A percentile compares a stretch with the other conserved stretches of the same genome.
Evolutionary conservation across 2,888 invertebrate genomes (phyloP).

Genomic region (Xylota sylvarum): DNA sequence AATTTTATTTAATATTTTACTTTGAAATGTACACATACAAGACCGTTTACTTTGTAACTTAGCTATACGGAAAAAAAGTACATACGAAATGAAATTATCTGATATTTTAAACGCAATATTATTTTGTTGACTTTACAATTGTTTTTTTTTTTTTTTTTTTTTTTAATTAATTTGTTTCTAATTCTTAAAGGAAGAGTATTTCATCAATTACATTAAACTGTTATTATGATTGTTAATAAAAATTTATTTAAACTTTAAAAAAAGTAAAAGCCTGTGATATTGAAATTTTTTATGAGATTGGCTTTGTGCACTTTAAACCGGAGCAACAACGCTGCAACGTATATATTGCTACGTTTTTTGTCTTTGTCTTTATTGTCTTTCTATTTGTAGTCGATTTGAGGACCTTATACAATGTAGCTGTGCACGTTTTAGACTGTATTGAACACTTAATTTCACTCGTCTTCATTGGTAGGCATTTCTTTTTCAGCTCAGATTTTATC

Average conservation of each 20-base stretch:
- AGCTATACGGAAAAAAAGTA: constrained; percentile 43
- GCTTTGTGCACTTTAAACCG: too few species aligned
- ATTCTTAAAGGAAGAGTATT: constrained; percentile 53
- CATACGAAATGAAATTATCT: constrained; percentile 51
- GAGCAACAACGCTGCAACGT: too few species aligned
- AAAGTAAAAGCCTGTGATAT: neutral
- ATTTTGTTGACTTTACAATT: constrained; percentile 55
- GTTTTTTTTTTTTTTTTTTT: constrained; percentile 50
- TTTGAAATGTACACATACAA: constrained; percentile 37
- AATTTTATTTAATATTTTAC: constrained; percentile 24
- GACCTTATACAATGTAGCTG: too few species aligned
- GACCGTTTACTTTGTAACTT: constrained; percentile 38
- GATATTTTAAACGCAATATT: constrained; percentile 67
- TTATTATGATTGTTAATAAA: constrained; percentile 77
- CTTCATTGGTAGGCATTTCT: too few species aligned
- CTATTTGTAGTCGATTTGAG: too few species aligned
- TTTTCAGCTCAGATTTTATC: too few species aligned
- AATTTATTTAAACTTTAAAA: constrained; percentile 72
- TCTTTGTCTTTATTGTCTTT: too few species aligned
- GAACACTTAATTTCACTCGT: too few species aligned
- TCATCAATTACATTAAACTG: constrained; percentile 73
- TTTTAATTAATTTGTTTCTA: constrained; percentile 48
- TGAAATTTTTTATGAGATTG: neutral
- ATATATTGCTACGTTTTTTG: too few species aligned
- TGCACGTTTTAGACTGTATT: too few species aligned